Base-by-base conservation (phyloP, 2,797 vertebrate genomes). In the Trachurus trachurus region DNA sequence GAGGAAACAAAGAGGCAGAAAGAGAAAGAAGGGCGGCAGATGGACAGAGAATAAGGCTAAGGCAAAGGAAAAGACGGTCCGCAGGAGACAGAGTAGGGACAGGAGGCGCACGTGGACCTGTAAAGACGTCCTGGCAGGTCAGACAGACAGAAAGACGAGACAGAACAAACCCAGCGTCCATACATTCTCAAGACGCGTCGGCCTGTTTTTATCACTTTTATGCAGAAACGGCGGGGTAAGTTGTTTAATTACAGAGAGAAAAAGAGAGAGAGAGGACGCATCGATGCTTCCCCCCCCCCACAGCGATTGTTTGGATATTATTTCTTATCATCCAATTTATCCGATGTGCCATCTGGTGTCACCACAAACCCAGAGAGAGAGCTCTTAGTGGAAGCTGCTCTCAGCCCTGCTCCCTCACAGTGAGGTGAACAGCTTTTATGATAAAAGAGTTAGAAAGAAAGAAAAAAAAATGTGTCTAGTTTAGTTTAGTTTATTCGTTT, bases 31-130 rank as follows among this genome's bases (percentile, higher is more conserved):
- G 1, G 11, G 45, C 49, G 16, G 22, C 37, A 78, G 40, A 56
- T 45, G 66, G 75, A 79, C n/a, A 58, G 0, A 59, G 57, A 34
- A 22, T 68, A 68, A 70, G 49, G 70, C 45, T 3, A 26, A 26
- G 26, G 26, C 26, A 62, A 66, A 61, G 45, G 13, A 19, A 57
- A 22, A 57, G 66, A 10, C 16, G 29, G 7, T 2, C 47, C 8
- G 9, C 65, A 65, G 59, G 74, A 69, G 64, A 52, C 78, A 78
- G 73, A 76, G 37, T 88, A 86, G 79, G 60, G 76, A 71, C 84
- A 81, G 73, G 70, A 81, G 31, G 17, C 2, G 0, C 31, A 9
- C 49, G 29, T 69, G 78, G 71, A 86, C 72, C 34, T 74, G 21
- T 66, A 71, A 57, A 58, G 71, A 80, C 50, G 7, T 56, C 42